Evolutionary conservation across 2,888 invertebrate genomes (phyloP).

Genomic region (Ommatoiulus sabulosus): DNA sequence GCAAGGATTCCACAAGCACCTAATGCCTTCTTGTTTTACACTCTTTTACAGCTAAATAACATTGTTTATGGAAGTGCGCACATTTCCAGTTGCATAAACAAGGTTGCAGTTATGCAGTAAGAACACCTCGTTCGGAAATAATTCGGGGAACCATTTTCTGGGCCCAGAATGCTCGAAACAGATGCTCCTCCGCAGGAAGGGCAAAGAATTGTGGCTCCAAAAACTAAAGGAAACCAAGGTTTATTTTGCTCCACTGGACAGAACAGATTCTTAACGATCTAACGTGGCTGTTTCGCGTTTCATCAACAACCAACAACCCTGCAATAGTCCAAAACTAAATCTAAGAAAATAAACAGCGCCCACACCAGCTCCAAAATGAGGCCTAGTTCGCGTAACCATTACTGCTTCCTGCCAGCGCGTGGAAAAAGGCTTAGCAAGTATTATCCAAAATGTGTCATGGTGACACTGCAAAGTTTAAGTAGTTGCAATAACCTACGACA

Average conservation of each 20-base stretch:
- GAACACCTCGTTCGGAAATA: background rate
- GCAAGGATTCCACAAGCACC: background rate
- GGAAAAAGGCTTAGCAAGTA: background rate
- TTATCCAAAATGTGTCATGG: background rate
- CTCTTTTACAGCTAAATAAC: background rate
- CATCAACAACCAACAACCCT: background rate
- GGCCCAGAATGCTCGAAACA: background rate
- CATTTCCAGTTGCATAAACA: slow-evolving; percentile 10
- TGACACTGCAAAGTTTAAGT: background rate
- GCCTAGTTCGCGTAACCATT: background rate
- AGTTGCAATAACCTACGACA: background rate
- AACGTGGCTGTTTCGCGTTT: background rate
- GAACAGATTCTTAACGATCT: background rate
- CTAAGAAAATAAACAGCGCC: background rate
- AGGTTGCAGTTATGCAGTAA: too few relatives aligned
- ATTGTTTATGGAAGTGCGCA: background rate
- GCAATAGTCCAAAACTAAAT: background rate
- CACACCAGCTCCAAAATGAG: background rate
- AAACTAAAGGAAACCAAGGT: background rate
- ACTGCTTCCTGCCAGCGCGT: background rate
- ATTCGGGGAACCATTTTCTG: slow-evolving; percentile 2
- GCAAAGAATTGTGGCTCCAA: background rate
- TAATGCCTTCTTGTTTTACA: background rate
- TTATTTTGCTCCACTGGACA: background rate
- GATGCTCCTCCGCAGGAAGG: background rate